phyloP scores from a whole-genome alignment of 2,888 invertebrate species.

The Meloe dianella region DNA sequence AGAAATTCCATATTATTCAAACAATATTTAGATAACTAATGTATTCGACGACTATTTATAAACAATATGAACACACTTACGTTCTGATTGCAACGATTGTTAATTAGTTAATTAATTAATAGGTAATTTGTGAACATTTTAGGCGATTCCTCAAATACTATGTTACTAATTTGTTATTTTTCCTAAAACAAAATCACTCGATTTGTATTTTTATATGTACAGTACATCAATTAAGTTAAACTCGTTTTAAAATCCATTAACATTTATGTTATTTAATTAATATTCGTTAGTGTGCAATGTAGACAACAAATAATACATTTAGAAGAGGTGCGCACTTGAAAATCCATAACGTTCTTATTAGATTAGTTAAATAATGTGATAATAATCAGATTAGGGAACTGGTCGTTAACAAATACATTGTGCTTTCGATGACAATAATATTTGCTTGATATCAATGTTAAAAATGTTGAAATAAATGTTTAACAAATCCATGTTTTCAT shows the following conservation, averaged over 20 bases:
- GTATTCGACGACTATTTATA: too few species aligned
- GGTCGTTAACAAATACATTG: not conserved
- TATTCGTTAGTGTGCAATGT: not conserved
- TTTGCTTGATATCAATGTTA: not conserved
- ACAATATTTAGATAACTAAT: not conserved
- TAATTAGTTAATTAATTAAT: too few species aligned
- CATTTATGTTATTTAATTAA: not conserved
- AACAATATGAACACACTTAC: too few species aligned
- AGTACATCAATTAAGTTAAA: not conserved
- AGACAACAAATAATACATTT: not conserved
- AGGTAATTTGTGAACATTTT: too few species aligned
- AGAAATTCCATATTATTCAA: not conserved
- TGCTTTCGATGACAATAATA: not conserved
- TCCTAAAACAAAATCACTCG: too few species aligned
- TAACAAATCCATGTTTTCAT: not conserved
- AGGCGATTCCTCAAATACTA: too few species aligned
- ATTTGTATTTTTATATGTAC: too few species aligned
- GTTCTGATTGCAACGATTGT: too few species aligned
- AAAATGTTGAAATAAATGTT: slow-evolving; percentile 6
- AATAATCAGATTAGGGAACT: not conserved
- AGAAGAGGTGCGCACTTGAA: not conserved
- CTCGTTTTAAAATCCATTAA: not conserved
- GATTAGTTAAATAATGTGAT: not conserved
- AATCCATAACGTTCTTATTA: not conserved
- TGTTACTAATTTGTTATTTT: too few species aligned